phyloP scores from a whole-genome alignment of 1,140 invertebrate species.

The Lethrus apterus region DNA sequence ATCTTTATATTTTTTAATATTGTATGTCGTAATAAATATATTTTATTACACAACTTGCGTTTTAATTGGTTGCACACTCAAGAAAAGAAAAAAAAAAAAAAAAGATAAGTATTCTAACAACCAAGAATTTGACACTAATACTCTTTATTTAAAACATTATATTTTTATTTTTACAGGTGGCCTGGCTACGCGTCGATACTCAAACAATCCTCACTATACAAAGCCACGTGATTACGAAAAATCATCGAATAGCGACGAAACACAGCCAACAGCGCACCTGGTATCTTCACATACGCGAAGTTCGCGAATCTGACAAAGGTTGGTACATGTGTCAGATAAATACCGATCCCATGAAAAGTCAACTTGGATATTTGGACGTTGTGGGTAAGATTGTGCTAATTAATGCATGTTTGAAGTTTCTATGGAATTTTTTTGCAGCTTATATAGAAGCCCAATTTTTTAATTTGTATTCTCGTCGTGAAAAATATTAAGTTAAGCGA shows the following conservation, averaged over 20 bases:
- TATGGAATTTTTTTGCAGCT: no score
- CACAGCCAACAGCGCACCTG: slow-evolving; percentile 75
- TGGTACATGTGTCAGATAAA: slow-evolving; percentile 90
- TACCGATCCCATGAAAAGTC: slow-evolving; percentile 85
- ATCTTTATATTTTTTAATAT: no score
- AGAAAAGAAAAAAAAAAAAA: neutral
- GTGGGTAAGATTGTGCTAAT: no score
- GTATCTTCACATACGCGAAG: slow-evolving; percentile 76
- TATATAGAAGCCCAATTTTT: no score
- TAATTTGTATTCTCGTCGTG: no score
- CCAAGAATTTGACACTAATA: no score
- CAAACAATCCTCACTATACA: slow-evolving; percentile 88
- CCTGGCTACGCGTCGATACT: slow-evolving; percentile 82
- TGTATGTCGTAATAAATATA: no score
- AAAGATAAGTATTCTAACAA: no score
- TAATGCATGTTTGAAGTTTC: slow-evolving; percentile 37
- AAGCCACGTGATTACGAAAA: slow-evolving; percentile 82
- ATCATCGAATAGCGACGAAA: slow-evolving; percentile 72
- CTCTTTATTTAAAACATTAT: slow-evolving; percentile 1
- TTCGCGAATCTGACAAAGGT: slow-evolving; percentile 67
- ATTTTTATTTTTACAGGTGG: slow-evolving; percentile 55
- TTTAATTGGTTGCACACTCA: no score
- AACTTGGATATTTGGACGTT: slow-evolving; percentile 79
- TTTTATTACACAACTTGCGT: no score
- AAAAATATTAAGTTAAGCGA: no score